Conservation (phyloP, 2,888 invertebrate genomes). For the Stictocephala bisonia region DNA sequence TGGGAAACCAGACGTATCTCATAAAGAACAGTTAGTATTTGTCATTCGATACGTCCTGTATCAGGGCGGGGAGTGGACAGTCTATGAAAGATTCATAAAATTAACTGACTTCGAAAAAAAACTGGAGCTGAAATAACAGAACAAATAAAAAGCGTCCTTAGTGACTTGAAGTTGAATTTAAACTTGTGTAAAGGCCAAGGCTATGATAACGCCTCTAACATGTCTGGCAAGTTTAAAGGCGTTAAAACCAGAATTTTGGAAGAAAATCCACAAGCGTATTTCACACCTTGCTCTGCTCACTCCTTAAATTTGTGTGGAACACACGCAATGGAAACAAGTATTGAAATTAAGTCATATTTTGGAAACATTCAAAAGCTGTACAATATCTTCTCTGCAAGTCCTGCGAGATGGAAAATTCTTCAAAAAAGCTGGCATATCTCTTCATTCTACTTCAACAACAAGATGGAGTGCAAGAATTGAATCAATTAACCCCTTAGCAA, state of each 20-base stretch:
- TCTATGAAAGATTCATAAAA: conserved; percentile 19
- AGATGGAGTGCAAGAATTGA: conserved; percentile 35
- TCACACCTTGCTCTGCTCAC: not conserved
- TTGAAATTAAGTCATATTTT: conserved; percentile 22
- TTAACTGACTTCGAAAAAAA: conserved; percentile 4
- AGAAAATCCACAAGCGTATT: not conserved
- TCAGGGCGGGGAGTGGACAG: not conserved
- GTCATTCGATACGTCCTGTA: not conserved
- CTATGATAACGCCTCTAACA: not conserved
- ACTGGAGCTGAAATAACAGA: not conserved
- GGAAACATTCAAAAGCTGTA: conserved; percentile 18
- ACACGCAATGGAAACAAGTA: conserved; percentile 28
- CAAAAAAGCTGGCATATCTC: conserved; percentile 36
- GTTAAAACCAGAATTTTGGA: not conserved
- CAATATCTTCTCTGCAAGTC: conserved; percentile 29
- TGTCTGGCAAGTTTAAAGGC: not conserved
- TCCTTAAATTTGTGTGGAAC: conserved; percentile 14
- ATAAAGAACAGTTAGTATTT: not conserved
- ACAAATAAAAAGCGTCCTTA: not conserved
- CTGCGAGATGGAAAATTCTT: conserved; percentile 38
- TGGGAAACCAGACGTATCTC: not conserved
- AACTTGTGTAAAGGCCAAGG: not conserved
- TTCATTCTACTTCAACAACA: conserved; percentile 37
- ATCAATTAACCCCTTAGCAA: conserved; percentile 29
- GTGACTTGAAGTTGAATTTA: not conserved